phyloP scores from a whole-genome alignment of 2,113 vertebrate species.

The Ciconia boyciana region DNA sequence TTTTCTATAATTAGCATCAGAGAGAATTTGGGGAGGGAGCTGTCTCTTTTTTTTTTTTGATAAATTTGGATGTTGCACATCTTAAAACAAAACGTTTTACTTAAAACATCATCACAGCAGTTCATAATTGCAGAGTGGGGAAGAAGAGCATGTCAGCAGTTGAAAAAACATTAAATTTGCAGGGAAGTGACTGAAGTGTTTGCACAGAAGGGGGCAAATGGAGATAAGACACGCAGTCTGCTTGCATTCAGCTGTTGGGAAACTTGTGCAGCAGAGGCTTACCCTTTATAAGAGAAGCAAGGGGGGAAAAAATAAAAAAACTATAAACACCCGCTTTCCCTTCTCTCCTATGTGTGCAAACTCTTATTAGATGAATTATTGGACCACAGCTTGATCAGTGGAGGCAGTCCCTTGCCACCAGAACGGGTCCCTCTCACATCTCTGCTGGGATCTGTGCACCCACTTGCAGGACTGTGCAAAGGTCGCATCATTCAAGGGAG shows the following conservation, averaged over 20 bases:
- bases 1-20: not conserved
- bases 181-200: constrained; percentile 21
- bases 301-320: accelerated
- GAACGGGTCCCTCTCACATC: not conserved
- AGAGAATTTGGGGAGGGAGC: not conserved
- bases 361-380: not conserved
- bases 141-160: not conserved
- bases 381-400: not conserved
- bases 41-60: not conserved
- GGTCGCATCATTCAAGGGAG: not conserved
- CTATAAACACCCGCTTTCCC: not conserved
- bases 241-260: not conserved
- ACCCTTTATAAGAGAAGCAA: not conserved
- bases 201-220: constrained; percentile 58
- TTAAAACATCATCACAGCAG: not conserved
- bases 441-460: not conserved
- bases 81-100: not conserved
- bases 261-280: not conserved
- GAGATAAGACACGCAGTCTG: constrained; percentile 28
- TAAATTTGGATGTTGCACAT: not conserved
- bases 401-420: not conserved
- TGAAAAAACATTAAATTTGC: constrained; percentile 27
- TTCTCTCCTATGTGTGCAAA: not conserved
- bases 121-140: not conserved
- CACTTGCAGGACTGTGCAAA: not conserved